Evolutionary conservation across 2,888 invertebrate genomes (phyloP), one percentile per base, ranked within the genome.

Genomic region (Synergus umbraculus): DNA sequence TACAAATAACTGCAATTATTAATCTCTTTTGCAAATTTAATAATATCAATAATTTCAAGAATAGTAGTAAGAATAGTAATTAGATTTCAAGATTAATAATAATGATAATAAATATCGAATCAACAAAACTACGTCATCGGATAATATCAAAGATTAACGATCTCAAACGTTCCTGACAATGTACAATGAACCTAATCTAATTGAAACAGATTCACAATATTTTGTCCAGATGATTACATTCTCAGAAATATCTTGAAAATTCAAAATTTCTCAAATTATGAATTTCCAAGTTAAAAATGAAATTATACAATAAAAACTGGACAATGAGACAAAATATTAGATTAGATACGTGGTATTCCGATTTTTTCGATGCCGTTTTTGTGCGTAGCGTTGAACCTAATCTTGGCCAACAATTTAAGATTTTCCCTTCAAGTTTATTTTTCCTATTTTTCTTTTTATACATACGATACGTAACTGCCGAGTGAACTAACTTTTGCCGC

Each of bases 1-100:
- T 82, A 80, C 73, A 73, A 73, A 82, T 76, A 73, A 78, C 76
- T 66, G 54, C 63, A 76, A 73, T 22, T 49, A 65, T 54, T 60
- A 79, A 44, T 69, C 63, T 60, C 49, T 58, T 77, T 43, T 54
- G 29, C 37, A 63, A 69, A 37, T 49, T 77, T 77, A 78, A 77
- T 77, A 78, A 80, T 77, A 37, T 73, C 79, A 80, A 78, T 78
- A 29, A 76, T 79, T 78, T 81, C 66, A 78, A 80, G 77, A 79
- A 84, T 84, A 80, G 84, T 86, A 84, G 85, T 85, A 80, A 83
- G 83, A 80, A 78, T 80, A 78, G 41, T 43, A 49, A 78, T 77
- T 58, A 69, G 44, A 58, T 78, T 67, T 22, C 29, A 69, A 73
- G 43, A 78, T 79, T 81, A 79, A 79, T 81, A 73, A 80, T 83